Evolutionary conservation across 2,797 vertebrate genomes (phyloP).

Genomic region (Hydrocynus forskahlii): DNA sequence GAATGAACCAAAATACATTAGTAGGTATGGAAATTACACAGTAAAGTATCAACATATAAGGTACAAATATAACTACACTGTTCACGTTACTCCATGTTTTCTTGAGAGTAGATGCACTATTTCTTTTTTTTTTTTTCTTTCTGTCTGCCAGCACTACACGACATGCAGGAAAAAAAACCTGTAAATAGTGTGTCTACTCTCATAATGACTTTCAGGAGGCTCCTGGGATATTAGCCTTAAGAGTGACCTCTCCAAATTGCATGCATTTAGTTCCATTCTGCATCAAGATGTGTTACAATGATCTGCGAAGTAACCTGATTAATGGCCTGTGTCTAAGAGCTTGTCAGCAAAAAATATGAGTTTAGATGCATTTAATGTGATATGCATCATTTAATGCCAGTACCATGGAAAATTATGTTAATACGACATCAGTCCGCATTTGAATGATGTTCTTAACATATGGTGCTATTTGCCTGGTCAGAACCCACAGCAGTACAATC

Average conservation of each 20-base stretch:
- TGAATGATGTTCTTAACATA: constrained; percentile 50
- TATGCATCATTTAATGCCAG: constrained; percentile 46
- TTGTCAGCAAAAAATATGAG: constrained; percentile 52
- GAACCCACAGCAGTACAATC: constrained; percentile 11
- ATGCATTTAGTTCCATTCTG: background rate
- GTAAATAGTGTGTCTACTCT: background rate
- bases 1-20: background rate
- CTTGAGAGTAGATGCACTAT: background rate
- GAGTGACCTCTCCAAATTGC: background rate
- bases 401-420: constrained; percentile 26
- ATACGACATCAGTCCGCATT: constrained; percentile 31
- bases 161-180: background rate
- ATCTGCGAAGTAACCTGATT: constrained; percentile 41
- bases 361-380: constrained; percentile 40
- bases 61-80: background rate
- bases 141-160: background rate
- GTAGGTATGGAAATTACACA: background rate
- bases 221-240: background rate
- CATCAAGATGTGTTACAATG: constrained; percentile 29
- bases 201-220: background rate
- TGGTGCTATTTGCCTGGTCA: constrained; percentile 34
- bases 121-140: background rate
- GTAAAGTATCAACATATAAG: too few relatives aligned
- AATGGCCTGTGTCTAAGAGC: constrained; percentile 47
- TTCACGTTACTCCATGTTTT: background rate